Percentiles rank a stretch among this genome's conserved stretches.
Evolutionary conservation across 1,140 invertebrate genomes (phyloP).

Genomic region (Thaumatotibia leucotreta): DNA sequence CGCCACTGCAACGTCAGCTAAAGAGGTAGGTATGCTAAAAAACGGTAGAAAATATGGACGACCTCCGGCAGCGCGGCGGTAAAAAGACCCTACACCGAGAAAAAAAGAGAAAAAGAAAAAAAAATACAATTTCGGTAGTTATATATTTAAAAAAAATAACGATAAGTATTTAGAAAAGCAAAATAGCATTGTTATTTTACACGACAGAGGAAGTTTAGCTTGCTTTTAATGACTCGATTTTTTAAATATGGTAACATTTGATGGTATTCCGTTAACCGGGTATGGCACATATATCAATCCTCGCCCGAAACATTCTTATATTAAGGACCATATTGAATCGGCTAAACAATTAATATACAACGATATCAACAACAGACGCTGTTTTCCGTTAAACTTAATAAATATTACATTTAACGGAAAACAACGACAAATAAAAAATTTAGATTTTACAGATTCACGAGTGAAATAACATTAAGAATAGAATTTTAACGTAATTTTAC

Average conservation of each 20-base stretch:
- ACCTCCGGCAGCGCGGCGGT: constrained; percentile 37
- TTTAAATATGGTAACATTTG: constrained; percentile 63
- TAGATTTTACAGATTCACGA: constrained; percentile 29
- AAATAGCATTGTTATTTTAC: constrained; percentile 62
- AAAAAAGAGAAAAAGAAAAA: constrained; percentile 50
- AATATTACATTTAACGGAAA: background rate
- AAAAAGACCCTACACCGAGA: constrained; percentile 45
- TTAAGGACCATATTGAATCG: constrained; percentile 55
- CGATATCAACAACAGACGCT: constrained; percentile 17
- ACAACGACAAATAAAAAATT: background rate
- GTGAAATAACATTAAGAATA: constrained; percentile 41
- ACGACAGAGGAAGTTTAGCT: constrained; percentile 55
- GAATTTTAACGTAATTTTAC: constrained; percentile 34
- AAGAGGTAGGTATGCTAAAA: background rate
- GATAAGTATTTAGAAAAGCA: constrained; percentile 57
- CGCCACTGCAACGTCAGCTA: background rate
- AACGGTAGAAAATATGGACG: constrained; percentile 13
- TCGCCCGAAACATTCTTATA: constrained; percentile 56
- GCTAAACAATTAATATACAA: constrained; percentile 24
- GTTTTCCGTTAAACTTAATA: background rate
- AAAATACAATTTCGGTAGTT: constrained; percentile 55
- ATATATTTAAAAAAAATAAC: constrained; percentile 62
- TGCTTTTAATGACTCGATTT: constrained; percentile 22
- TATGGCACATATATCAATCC: constrained; percentile 62
- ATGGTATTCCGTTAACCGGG: constrained; percentile 54